These are phyloP conservation scores for Phyllostomus discolor DNA, from an alignment of 2,113 vertebrate genomes.

Conservation along the genomic window DNA sequence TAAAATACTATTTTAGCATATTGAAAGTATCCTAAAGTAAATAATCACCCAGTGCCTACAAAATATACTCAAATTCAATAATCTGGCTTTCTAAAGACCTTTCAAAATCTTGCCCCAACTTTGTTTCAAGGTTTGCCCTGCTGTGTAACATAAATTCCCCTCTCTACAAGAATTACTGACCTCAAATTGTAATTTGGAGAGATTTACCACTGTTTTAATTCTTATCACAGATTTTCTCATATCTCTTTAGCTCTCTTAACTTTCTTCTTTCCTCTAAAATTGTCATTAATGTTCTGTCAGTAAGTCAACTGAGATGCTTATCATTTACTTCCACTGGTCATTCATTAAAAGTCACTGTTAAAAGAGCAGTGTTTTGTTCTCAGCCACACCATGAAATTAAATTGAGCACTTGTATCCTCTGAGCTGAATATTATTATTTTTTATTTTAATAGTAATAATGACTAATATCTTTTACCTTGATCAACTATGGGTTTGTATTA, in stretches of 20 bases:
- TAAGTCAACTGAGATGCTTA: background rate
- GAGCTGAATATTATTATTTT: background rate
- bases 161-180: background rate
- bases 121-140: background rate
- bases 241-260: background rate
- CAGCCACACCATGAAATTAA: background rate
- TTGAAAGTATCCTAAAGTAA: background rate
- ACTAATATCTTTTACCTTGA: background rate
- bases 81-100: background rate
- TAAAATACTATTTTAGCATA: background rate
- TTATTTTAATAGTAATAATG: background rate
- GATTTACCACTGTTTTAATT: background rate
- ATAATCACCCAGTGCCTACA: background rate
- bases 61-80: background rate
- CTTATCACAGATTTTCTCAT: background rate
- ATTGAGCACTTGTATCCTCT: background rate
- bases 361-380: background rate
- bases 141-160: background rate
- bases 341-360: background rate
- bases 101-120: background rate
- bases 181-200: background rate
- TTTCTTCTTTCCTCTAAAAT: background rate
- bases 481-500: background rate
- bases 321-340: background rate
- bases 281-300: background rate